Evolutionary conservation across 2,113 vertebrate genomes (phyloP).

Genomic region (Macroglossus sobrinus): DNA sequence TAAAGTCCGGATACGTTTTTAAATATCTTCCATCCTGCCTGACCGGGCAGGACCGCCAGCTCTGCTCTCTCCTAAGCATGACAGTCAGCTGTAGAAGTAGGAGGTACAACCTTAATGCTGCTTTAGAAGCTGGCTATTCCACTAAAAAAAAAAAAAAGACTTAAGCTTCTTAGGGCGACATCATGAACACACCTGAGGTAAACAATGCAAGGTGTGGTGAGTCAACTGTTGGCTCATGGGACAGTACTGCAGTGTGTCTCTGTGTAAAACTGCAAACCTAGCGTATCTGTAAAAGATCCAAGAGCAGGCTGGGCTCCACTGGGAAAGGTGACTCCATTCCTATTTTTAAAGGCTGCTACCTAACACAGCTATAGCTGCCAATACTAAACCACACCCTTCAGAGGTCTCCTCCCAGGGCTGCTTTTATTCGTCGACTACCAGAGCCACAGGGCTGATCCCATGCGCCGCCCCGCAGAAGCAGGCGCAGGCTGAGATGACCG

Average conservation of each 20-base stretch:
- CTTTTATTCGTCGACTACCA: neutral
- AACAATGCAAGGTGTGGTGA: neutral
- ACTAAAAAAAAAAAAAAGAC: neutral
- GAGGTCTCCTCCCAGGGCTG: neutral
- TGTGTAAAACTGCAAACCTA: neutral
- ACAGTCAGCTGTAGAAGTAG: neutral
- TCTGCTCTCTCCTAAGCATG: neutral
- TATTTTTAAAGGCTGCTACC: neutral
- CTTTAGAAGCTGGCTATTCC: neutral
- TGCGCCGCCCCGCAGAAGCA: neutral
- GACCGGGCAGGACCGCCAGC: neutral
- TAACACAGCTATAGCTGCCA: neutral
- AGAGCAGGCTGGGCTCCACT: neutral
- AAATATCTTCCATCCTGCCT: neutral
- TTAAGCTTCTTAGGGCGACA: neutral
- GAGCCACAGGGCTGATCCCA: neutral
- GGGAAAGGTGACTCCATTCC: neutral
- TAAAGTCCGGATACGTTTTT: neutral
- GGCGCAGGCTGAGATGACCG: neutral
- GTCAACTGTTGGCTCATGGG: neutral
- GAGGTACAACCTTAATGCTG: neutral
- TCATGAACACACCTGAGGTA: neutral
- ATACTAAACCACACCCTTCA: neutral
- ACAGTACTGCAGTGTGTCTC: neutral
- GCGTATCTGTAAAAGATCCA: neutral